Conservation (phyloP, 2,888 invertebrate species). For the Julus scandinavius region DNA sequence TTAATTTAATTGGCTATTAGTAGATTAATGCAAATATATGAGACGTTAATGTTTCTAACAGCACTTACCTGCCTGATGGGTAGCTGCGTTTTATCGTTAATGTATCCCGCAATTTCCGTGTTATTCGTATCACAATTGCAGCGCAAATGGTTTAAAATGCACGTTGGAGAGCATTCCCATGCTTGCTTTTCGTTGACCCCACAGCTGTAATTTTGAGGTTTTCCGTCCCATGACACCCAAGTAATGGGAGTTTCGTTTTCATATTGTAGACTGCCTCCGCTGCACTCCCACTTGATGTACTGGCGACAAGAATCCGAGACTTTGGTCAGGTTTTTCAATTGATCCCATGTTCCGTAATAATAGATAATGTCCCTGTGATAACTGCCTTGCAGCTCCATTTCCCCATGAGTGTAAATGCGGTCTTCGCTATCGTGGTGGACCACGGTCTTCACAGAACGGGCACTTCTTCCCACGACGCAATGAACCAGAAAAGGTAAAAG, state of each 20-base stretch:
- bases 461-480: slow-evolving; percentile 58
- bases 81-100: slow-evolving; percentile 59
- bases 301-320: slow-evolving; percentile 60
- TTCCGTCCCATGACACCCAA: slow-evolving; percentile 58
- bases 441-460: slow-evolving; percentile 59
- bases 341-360: slow-evolving; percentile 58
- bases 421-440: slow-evolving; percentile 61
- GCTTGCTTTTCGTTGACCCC: slow-evolving; percentile 57
- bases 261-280: slow-evolving; percentile 60
- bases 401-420: slow-evolving; percentile 60
- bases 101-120: slow-evolving; percentile 59
- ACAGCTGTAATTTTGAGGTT: slow-evolving; percentile 60
- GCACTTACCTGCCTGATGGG: slow-evolving; percentile 60
- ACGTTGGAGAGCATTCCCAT: slow-evolving; percentile 60
- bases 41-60: too few relatives aligned
- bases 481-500: slow-evolving; percentile 60
- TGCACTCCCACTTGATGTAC: slow-evolving; percentile 61
- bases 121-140: slow-evolving; percentile 61
- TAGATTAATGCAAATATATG: too few relatives aligned
- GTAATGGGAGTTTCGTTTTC: slow-evolving; percentile 59
- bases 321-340: slow-evolving; percentile 59
- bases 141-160: slow-evolving; percentile 55
- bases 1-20: too few relatives aligned
- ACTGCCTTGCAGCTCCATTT: slow-evolving; percentile 58
- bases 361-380: slow-evolving; percentile 60